Conservation (phyloP, 2,797 vertebrate species). For the Myotis pilosus region DNA sequence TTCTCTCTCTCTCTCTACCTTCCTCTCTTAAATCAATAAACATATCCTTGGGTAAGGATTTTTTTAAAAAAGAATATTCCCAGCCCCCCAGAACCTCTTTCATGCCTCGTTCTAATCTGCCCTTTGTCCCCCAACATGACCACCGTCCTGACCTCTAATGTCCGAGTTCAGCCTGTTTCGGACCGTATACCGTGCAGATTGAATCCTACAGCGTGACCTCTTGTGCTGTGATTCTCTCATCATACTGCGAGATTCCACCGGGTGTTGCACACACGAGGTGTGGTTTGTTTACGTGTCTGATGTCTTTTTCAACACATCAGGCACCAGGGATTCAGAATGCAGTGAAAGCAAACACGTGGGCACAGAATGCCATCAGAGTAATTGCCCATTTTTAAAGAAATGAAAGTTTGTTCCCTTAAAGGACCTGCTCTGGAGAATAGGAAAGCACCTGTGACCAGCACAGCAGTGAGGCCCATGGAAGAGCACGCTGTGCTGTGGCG, state of each 20-base stretch:
- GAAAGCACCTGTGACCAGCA: neutral
- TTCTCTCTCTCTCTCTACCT: too few species aligned
- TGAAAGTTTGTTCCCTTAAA: neutral
- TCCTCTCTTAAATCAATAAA: neutral
- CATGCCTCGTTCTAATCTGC: neutral
- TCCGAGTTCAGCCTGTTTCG: neutral
- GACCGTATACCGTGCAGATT: neutral
- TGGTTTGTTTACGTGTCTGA: neutral
- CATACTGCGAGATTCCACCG: rapidly evolving
- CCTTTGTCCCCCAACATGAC: rapidly evolving
- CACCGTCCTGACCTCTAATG: neutral
- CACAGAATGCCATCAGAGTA: rapidly evolving
- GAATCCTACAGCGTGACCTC: neutral
- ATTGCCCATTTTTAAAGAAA: neutral
- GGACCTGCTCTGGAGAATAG: neutral
- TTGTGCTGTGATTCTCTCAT: neutral
- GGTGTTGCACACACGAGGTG: neutral
- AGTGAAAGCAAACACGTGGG: rapidly evolving
- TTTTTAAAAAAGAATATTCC: neutral
- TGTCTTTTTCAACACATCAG: neutral
- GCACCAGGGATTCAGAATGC: neutral
- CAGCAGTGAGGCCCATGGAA: rapidly evolving
- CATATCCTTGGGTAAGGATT: neutral
- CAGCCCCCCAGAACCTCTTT: too few species aligned
- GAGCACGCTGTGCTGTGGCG: rapidly evolving